These are phyloP conservation scores for Sminthurinus signatus DNA, from an alignment of 1,140 invertebrate species.

Conservation along the genomic window DNA sequence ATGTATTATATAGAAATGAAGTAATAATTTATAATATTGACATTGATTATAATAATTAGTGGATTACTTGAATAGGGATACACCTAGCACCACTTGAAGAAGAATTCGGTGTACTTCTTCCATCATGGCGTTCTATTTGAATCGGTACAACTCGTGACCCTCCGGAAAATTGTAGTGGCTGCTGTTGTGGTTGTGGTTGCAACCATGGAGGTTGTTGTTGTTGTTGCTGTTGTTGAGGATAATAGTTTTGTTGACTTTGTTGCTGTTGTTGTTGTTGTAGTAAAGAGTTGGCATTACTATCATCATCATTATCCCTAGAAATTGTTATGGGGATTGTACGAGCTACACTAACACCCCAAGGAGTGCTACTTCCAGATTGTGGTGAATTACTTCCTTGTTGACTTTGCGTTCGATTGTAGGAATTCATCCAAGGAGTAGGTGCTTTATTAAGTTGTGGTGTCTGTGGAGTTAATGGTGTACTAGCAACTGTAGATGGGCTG, in stretches of 20 bases:
- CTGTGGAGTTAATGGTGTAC: slow-evolving; percentile 11
- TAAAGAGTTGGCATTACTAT: background rate
- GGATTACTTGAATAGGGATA: slow-evolving; percentile 36
- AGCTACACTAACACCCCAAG: slow-evolving; percentile 27
- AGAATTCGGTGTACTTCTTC: slow-evolving; percentile 19
- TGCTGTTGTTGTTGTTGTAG: slow-evolving; percentile 8
- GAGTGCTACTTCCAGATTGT: slow-evolving; percentile 18
- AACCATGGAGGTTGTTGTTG: slow-evolving; percentile 6
- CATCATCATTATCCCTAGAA: slow-evolving; percentile 34
- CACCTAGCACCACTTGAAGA: slow-evolving; percentile 8
- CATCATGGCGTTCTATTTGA: slow-evolving; percentile 31
- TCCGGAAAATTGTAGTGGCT: background rate
- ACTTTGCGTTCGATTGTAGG: slow-evolving; percentile 47
- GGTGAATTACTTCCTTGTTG: slow-evolving; percentile 38
- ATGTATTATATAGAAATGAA: background rate
- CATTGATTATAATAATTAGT: background rate
- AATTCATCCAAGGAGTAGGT: slow-evolving; percentile 55
- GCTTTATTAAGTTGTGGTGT: slow-evolving; percentile 48
- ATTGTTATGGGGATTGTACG: slow-evolving; percentile 41
- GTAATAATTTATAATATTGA: no score
- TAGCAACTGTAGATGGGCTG: slow-evolving; percentile 9
- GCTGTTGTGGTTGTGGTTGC: background rate
- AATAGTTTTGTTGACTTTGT: slow-evolving; percentile 28
- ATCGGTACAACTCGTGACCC: slow-evolving; percentile 39
- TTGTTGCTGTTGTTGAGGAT: slow-evolving; percentile 41